Evolutionary conservation across 2,888 invertebrate genomes (phyloP).

Genomic region (Leptopterna dolabrata): DNA sequence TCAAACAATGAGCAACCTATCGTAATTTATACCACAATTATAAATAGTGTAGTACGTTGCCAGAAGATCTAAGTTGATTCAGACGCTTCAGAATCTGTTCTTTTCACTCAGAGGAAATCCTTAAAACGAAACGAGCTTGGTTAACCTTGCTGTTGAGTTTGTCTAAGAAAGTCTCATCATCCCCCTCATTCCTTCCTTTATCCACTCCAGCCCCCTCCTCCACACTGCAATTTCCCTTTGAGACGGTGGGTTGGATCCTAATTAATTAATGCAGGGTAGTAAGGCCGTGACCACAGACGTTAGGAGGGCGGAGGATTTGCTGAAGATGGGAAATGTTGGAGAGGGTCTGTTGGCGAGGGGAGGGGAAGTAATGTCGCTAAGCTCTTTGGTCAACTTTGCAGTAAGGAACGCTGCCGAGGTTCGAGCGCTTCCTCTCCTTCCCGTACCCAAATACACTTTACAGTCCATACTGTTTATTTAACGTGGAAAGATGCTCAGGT

Average conservation of each 20-base stretch:
- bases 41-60: no score
- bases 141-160: conserved; percentile 15
- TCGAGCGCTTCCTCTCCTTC: not conserved
- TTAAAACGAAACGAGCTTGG: conserved; percentile 1
- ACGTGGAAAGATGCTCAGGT: not conserved
- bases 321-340: not conserved
- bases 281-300: conserved; percentile 29
- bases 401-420: not conserved
- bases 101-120: not conserved
- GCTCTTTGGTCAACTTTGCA: conserved; percentile 24
- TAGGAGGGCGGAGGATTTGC: conserved; percentile 9
- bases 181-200: not conserved
- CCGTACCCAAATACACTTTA: not conserved
- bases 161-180: not conserved
- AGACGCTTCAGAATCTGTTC: not conserved
- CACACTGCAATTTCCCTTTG: conserved; percentile 29
- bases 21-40: no score
- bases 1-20: no score
- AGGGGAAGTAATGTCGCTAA: not conserved
- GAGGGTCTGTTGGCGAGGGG: not conserved
- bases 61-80: no score
- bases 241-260: conserved; percentile 24
- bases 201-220: not conserved
- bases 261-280: conserved; percentile 40
- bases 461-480: conserved; percentile 11